Percentiles rank a stretch among this genome's conserved stretches.
Conservation (phyloP, 1,140 invertebrate genomes). For the Drosophila erecta region DNA sequence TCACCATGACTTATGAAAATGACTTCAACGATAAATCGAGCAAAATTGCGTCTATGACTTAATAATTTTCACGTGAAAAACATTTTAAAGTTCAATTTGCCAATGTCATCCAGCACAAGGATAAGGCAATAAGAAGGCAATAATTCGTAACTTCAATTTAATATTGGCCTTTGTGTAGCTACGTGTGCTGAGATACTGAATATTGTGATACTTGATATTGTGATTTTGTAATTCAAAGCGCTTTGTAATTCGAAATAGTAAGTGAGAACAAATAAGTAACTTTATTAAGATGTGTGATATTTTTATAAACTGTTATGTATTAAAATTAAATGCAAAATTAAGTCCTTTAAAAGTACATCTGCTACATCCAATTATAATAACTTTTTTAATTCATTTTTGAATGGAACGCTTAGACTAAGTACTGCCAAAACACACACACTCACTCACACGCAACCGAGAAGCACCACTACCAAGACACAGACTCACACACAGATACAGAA, state of each 20-base stretch:
- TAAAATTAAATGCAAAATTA: too few species aligned
- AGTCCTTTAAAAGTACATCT: too few species aligned
- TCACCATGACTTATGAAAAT: constrained; percentile 49
- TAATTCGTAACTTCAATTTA: constrained; percentile 2
- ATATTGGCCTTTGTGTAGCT: constrained; percentile 2
- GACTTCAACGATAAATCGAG: constrained; percentile 53
- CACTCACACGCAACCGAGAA: background rate
- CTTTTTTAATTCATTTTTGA: background rate
- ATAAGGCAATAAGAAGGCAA: background rate
- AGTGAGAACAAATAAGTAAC: too few species aligned
- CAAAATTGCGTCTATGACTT: constrained; percentile 42
- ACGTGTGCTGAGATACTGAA: background rate
- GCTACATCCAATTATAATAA: too few species aligned
- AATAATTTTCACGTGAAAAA: constrained; percentile 42
- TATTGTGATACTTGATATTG: constrained; percentile 2
- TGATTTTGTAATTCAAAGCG: background rate
- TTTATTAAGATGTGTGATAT: too few species aligned
- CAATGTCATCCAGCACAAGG: constrained; percentile 30
- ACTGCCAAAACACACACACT: background rate
- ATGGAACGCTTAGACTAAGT: constrained; percentile 52
- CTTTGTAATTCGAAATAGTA: too few species aligned
- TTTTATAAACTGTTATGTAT: too few species aligned
- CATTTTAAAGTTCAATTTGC: constrained; percentile 67
- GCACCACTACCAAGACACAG: constrained; percentile 3
- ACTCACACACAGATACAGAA: constrained; percentile 3